phyloP scores from a whole-genome alignment of 2,888 invertebrate species.

The Drosophila acutilabella region DNA sequence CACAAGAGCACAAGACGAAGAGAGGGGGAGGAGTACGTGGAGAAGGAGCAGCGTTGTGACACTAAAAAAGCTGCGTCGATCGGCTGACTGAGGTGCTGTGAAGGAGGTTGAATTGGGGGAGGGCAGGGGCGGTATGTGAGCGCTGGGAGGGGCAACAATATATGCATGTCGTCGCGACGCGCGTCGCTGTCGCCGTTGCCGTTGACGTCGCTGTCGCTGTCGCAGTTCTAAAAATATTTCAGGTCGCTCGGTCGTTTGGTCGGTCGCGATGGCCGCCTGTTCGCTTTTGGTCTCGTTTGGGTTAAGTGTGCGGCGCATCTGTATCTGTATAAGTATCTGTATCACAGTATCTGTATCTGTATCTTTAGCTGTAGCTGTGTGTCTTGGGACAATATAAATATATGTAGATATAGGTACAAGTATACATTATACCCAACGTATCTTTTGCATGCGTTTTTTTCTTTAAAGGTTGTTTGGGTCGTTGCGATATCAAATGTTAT shows the following conservation, averaged over 20 bases:
- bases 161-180: conserved; percentile 63
- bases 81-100: conserved; percentile 1
- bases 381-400: conserved; percentile 40
- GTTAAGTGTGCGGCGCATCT: conserved; percentile 79
- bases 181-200: conserved; percentile 5
- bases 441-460: conserved; percentile 29
- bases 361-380: conserved; percentile 39
- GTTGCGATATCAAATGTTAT: conserved; percentile 59
- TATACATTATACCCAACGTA: conserved; percentile 6
- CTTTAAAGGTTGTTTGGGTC: conserved; percentile 67
- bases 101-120: neutral
- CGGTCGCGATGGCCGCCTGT: conserved; percentile 70
- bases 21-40: neutral
- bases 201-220: conserved; percentile 50
- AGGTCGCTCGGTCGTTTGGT: conserved; percentile 74
- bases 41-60: conserved; percentile 23
- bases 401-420: conserved; percentile 13
- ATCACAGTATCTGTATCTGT: conserved; percentile 37
- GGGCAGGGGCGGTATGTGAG: neutral
- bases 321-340: conserved; percentile 59
- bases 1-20: neutral
- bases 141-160: conserved; percentile 48
- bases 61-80: conserved; percentile 48
- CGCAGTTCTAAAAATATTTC: conserved; percentile 79
- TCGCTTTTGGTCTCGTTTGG: conserved; percentile 80